Conservation (phyloP, 1,140 invertebrate genomes). For the Tyrophagus putrescentiae region DNA sequence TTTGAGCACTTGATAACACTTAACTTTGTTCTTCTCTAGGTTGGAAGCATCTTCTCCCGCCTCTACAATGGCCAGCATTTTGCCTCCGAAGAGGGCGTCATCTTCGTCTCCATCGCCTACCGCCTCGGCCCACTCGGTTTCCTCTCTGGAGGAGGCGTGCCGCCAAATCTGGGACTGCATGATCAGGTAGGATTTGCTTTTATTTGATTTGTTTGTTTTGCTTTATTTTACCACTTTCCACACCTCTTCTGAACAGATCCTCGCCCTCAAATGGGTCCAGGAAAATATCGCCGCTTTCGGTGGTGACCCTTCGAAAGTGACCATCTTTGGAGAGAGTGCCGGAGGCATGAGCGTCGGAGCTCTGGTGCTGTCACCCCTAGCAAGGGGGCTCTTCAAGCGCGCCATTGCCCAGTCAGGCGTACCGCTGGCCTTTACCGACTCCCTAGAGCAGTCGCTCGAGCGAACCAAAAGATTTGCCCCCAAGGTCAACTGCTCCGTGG, state of each 20-base stretch:
- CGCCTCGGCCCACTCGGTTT: conserved; percentile 26
- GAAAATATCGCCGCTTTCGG: conserved; percentile 34
- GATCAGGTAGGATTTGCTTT: no score
- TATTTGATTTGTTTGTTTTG: no score
- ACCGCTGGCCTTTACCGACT: background rate
- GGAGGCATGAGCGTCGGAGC: conserved; percentile 32
- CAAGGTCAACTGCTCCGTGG: background rate
- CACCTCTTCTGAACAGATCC: background rate
- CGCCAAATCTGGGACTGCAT: background rate
- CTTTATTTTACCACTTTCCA: no score
- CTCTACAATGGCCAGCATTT: conserved; percentile 54
- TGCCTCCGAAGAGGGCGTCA: conserved; percentile 49
- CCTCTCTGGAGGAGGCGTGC: conserved; percentile 9
- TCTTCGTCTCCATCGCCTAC: conserved; percentile 43
- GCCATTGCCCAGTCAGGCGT: conserved; percentile 6
- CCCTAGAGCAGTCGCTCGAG: background rate
- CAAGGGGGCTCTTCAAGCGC: background rate
- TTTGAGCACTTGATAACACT: no score
- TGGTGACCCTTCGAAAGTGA: conserved; percentile 29
- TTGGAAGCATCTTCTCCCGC: background rate
- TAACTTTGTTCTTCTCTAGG: no score
- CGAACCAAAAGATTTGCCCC: background rate
- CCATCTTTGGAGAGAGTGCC: conserved; percentile 33
- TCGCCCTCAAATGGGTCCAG: conserved; percentile 29
- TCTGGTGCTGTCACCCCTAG: conserved; percentile 21